Evolutionary conservation across 2,888 invertebrate genomes (phyloP), one percentile per base, ranked within the genome.

Genomic region (Lithodes maja): DNA sequence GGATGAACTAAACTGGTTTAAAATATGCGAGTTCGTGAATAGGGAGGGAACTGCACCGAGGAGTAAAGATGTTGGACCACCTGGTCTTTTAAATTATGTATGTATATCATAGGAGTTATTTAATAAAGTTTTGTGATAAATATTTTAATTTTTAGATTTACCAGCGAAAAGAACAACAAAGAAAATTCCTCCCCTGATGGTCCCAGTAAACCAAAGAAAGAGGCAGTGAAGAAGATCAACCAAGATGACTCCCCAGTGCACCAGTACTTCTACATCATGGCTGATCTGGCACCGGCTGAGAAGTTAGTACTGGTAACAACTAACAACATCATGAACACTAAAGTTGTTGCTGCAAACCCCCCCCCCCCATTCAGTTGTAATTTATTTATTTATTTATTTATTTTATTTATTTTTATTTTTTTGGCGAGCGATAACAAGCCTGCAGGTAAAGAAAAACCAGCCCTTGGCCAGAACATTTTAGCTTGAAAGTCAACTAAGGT

Each of bases 221-320:
- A 61, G 61, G 61, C 5, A 61, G 61, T 7, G n/a, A 81, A 86
- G 75, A 82, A 71, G 17, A n/a, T 1, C n/a, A 17, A 1, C 3
- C n/a, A 71, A 5, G 71, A 71, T 3, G 1, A 12, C 3, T 71
- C 2, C 1, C 71, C 71, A 71, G n/a, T 85, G n/a, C 85, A 75
- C 15, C 80, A 85, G 61, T 81, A 88, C 77, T 85, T 88, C 53
- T 88, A 85, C 53, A 85, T 88, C 68, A 88, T 88, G 88, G 85
- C 88, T 54, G 88, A 88, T 61, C 61, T 88, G 2, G 88, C 88
- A 54, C 88, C 88, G 49, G 49, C 81, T 81, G 86, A 86, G 12
- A 74, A 69, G 86, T 86, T 49, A 75, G 68, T 68, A 3, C 3
- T 15, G 33, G n/a, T 79, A 1, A 53, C 12, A 53, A 17, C 12